Conservation (phyloP, 1,140 invertebrate species). For the Drosophila grimshawi region DNA sequence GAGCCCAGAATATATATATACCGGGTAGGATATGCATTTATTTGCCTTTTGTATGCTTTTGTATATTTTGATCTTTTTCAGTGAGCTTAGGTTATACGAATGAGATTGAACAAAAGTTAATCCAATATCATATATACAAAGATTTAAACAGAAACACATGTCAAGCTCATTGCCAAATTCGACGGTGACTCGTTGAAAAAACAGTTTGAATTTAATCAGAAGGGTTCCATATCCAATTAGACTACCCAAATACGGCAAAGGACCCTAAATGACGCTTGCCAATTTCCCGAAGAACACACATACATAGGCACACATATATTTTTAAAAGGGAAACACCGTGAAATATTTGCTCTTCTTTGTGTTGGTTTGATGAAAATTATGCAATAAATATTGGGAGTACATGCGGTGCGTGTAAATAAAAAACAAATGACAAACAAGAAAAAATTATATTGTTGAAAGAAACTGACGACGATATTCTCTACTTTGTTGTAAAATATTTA, state of each 20-base stretch:
- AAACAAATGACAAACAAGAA: conserved; percentile 15
- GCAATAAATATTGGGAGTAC: conserved; percentile 64
- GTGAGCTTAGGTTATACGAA: too few species aligned
- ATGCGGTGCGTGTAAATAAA: conserved; percentile 50
- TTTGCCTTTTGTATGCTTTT: too few species aligned
- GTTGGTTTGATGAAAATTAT: conserved; percentile 48
- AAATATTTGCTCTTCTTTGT: conserved; percentile 12
- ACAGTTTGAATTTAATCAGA: conserved; percentile 20
- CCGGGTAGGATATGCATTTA: too few species aligned
- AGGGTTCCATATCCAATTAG: conserved; percentile 14
- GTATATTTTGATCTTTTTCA: too few species aligned
- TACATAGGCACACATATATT: not conserved
- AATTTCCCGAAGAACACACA: not conserved
- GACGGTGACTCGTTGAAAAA: not conserved
- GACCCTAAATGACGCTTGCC: conserved; percentile 5
- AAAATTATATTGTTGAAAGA: not conserved
- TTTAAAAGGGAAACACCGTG: not conserved
- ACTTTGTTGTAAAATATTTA: not conserved
- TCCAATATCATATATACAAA: too few species aligned
- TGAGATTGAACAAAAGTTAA: too few species aligned
- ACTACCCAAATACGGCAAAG: conserved; percentile 2
- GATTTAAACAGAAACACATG: too few species aligned
- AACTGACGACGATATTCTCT: not conserved
- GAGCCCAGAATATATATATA: not conserved
- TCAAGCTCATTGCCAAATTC: not conserved